phyloP scores from a whole-genome alignment of 2,797 vertebrate species.

The Poecilia gillii region DNA sequence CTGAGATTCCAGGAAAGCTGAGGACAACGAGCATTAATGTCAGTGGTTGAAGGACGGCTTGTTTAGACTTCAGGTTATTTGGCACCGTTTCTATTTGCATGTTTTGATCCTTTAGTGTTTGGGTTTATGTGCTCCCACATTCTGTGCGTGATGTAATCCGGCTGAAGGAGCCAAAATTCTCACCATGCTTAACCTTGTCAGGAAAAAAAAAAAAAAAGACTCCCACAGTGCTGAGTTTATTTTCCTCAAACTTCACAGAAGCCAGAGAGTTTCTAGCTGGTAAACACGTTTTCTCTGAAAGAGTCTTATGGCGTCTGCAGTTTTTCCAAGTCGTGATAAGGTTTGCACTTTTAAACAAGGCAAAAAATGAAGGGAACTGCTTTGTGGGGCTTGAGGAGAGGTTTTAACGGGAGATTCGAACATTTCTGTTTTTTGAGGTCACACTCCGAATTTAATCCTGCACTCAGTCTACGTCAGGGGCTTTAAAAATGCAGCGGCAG shows the following conservation, averaged over 20 bases:
- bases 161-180: constrained; percentile 16
- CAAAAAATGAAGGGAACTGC: not conserved
- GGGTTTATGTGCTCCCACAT: constrained; percentile 2
- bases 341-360: constrained; percentile 10
- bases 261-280: constrained; percentile 1
- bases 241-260: constrained; percentile 15
- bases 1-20: not conserved
- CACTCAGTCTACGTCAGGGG: not conserved
- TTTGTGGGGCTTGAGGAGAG: not conserved
- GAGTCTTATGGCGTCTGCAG: constrained; percentile 11
- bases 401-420: not conserved
- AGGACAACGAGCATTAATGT: not conserved
- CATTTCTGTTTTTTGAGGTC: constrained; percentile 6
- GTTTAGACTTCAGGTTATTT: not conserved
- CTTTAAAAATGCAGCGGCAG: constrained; percentile 3
- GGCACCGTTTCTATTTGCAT: not conserved
- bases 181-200: constrained; percentile 16
- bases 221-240: not conserved
- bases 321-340: constrained; percentile 2
- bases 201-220: constrained; percentile 11
- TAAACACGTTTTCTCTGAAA: constrained; percentile 13
- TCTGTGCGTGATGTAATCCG: constrained; percentile 6
- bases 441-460: not conserved
- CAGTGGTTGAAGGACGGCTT: not conserved
- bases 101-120: not conserved